These are phyloP conservation scores for Acrossocheilus wenchowensis DNA, from an alignment of 2,797 vertebrate genomes.

Conservation along the genomic window DNA sequence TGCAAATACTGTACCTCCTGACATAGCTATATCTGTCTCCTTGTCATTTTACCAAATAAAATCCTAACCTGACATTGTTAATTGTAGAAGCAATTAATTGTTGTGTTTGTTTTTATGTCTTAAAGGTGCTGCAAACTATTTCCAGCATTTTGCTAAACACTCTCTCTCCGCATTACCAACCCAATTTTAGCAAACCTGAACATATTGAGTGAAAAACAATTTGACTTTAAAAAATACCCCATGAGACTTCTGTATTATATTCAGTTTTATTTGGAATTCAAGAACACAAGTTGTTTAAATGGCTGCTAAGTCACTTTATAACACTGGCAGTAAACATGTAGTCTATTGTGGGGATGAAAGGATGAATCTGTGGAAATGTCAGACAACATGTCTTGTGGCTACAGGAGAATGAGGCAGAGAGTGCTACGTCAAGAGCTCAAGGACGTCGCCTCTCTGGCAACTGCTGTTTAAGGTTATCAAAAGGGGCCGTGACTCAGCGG, in stretches of 20 bases:
- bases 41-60: not conserved
- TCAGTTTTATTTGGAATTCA: not conserved
- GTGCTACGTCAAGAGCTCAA: slow-evolving; percentile 33
- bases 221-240: not conserved
- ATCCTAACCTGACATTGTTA: not conserved
- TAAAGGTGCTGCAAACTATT: not conserved
- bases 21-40: not conserved
- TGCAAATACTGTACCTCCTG: not conserved
- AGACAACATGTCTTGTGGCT: not conserved
- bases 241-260: not conserved
- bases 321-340: not conserved
- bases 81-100: not conserved
- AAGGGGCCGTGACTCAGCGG: slow-evolving; percentile 30
- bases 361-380: not conserved
- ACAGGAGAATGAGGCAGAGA: slow-evolving; percentile 17
- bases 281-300: not conserved
- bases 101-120: not conserved
- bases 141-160: not conserved
- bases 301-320: not conserved
- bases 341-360: not conserved
- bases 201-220: not conserved
- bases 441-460: slow-evolving; percentile 1
- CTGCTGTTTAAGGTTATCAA: slow-evolving; percentile 29
- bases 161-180: not conserved
- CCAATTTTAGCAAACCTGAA: not conserved